Percentiles rank a stretch among this genome's conserved stretches.
Evolutionary conservation across 2,888 invertebrate genomes (phyloP).

Genomic region (Tribolium freemani): DNA sequence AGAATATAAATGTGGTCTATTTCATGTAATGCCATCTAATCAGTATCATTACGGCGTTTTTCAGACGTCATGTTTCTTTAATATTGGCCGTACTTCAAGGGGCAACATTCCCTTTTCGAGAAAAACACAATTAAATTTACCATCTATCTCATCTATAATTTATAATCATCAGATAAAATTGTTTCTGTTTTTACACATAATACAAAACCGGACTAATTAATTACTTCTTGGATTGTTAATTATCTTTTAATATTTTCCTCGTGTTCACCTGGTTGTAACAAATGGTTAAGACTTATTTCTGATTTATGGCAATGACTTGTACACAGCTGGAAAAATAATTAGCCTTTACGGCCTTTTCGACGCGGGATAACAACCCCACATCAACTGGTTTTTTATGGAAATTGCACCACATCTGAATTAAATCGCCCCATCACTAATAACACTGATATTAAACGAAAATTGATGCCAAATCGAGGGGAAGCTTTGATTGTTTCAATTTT

Average conservation of each 20-base stretch:
- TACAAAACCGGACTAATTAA: conserved; percentile 34
- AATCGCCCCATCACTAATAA: neutral
- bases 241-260: conserved; percentile 36
- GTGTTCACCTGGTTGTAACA: conserved; percentile 40
- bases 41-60: conserved; percentile 40
- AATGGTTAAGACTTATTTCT: conserved; percentile 34
- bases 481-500: too few species aligned
- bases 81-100: neutral
- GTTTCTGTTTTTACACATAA: conserved; percentile 33
- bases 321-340: conserved; percentile 39
- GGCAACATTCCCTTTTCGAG: neutral
- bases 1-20: conserved; percentile 47
- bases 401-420: neutral
- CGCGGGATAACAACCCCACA: neutral
- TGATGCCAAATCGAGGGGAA: too few species aligned
- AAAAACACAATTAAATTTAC: conserved; percentile 1
- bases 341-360: neutral
- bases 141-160: conserved; percentile 32
- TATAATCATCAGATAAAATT: conserved; percentile 21
- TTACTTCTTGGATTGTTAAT: conserved; percentile 31
- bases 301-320: conserved; percentile 31
- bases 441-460: neutral
- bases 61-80: conserved; percentile 23
- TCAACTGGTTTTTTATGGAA: conserved; percentile 14
- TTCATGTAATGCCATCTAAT: conserved; percentile 45